Percentiles rank a stretch among this genome's conserved stretches.
Conservation (phyloP, 2,113 vertebrate species). For the Chaetops frenatus region DNA sequence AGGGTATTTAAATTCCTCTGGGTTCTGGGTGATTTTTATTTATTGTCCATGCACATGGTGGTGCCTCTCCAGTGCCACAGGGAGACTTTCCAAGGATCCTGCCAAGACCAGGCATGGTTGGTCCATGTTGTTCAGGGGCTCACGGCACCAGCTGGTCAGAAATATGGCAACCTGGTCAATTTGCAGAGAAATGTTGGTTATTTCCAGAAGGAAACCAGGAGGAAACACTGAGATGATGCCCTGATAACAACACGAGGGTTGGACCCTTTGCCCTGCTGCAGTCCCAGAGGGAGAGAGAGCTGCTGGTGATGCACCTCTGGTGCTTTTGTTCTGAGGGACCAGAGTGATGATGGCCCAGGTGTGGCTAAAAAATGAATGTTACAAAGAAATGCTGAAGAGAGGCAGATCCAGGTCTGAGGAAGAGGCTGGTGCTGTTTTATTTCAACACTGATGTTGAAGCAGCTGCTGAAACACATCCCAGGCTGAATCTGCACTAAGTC, state of each 20-base stretch:
- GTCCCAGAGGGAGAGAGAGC: not conserved
- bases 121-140: not conserved
- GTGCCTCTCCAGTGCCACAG: not conserved
- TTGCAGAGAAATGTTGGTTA: not conserved
- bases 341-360: not conserved
- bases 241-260: accelerated
- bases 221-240: not conserved
- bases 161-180: not conserved
- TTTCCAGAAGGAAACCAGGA: not conserved
- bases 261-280: not conserved
- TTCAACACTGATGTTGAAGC: not conserved
- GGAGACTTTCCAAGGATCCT: not conserved
- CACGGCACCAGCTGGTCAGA: not conserved
- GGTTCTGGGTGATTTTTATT: not conserved
- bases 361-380: not conserved
- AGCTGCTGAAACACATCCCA: not conserved
- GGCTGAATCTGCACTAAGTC: not conserved
- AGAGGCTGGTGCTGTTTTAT: not conserved
- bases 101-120: not conserved
- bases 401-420: not conserved
- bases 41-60: not conserved
- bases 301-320: not conserved
- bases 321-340: not conserved
- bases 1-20: not conserved
- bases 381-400: not conserved